phyloP scores from a whole-genome alignment of 2,797 vertebrate genomes.

The Anableps anableps region DNA sequence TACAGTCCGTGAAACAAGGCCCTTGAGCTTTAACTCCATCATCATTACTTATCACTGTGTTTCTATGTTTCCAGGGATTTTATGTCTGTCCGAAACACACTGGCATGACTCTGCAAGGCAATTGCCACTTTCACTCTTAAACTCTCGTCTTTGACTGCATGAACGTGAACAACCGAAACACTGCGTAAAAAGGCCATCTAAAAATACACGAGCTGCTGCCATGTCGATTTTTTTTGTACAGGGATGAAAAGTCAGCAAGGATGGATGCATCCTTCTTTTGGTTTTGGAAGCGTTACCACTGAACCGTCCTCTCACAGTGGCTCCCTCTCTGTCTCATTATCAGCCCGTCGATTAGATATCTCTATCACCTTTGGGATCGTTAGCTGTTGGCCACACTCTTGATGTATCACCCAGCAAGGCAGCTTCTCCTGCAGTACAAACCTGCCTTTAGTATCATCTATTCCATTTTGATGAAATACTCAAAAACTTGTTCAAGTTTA shows the following conservation, averaged over 20 bases:
- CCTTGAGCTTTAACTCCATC: conserved; percentile 55
- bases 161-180: conserved; percentile 36
- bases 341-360: conserved; percentile 66
- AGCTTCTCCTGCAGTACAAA: conserved; percentile 9
- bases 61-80: conserved; percentile 36
- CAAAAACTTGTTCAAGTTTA: too few species aligned
- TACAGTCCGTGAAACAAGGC: conserved; percentile 55
- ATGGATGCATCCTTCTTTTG: conserved; percentile 54
- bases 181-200: conserved; percentile 70
- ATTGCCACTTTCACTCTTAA: conserved; percentile 33
- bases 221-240: conserved; percentile 62
- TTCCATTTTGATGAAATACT: conserved; percentile 21
- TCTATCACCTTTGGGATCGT: conserved; percentile 68
- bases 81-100: conserved; percentile 15
- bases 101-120: conserved; percentile 32
- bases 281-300: conserved; percentile 56
- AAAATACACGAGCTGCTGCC: conserved; percentile 69
- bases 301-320: conserved; percentile 55
- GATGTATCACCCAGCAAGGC: conserved; percentile 37
- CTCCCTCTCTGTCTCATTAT: conserved; percentile 71
- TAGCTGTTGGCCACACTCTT: conserved; percentile 57
- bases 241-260: conserved; percentile 66
- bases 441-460: conserved; percentile 26
- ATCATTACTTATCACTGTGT: conserved; percentile 41
- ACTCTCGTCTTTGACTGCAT: conserved; percentile 46